Evolutionary conservation across 2,888 invertebrate genomes (phyloP).

Genomic region (Monochamus alternatus): DNA sequence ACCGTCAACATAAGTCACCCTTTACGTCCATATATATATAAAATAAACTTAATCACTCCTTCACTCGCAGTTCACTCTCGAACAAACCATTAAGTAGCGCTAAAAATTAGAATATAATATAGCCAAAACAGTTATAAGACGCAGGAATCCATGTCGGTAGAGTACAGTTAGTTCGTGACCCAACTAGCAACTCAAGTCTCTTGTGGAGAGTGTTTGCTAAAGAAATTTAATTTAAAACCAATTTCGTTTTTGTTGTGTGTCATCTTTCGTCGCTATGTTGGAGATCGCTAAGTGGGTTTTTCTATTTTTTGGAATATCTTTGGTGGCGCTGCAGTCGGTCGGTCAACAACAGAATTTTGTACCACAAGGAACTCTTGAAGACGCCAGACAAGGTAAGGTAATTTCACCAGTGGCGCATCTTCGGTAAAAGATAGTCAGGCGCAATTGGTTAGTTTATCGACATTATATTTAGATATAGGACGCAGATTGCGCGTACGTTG

Average conservation of each 20-base stretch:
- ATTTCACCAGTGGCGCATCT: conserved; percentile 41
- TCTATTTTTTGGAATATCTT: conserved; percentile 71
- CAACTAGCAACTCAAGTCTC: conserved; percentile 43
- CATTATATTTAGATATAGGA: background rate
- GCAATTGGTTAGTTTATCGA: background rate
- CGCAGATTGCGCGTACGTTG: background rate
- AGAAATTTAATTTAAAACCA: conserved; percentile 47
- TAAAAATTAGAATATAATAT: conserved; percentile 14
- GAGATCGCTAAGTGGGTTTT: conserved; percentile 74
- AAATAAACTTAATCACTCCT: background rate
- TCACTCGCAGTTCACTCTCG: conserved; percentile 7
- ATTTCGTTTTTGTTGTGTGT: conserved; percentile 33
- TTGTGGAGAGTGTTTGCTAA: conserved; percentile 19
- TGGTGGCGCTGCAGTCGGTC: conserved; percentile 75
- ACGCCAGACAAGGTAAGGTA: conserved; percentile 66
- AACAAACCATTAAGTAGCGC: background rate
- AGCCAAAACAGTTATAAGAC: conserved; percentile 19
- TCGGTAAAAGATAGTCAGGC: background rate
- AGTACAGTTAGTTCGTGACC: conserved; percentile 63
- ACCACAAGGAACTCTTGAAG: conserved; percentile 53
- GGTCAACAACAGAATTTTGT: conserved; percentile 66
- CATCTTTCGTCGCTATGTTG: conserved; percentile 57
- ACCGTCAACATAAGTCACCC: conserved; percentile 45
- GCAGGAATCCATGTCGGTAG: background rate
- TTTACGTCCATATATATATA: conserved; percentile 45